Percentiles rank a stretch among this genome's conserved stretches.
Evolutionary conservation across 2,888 invertebrate species (phyloP).

Genomic region (Drosophila nr. fundita): DNA sequence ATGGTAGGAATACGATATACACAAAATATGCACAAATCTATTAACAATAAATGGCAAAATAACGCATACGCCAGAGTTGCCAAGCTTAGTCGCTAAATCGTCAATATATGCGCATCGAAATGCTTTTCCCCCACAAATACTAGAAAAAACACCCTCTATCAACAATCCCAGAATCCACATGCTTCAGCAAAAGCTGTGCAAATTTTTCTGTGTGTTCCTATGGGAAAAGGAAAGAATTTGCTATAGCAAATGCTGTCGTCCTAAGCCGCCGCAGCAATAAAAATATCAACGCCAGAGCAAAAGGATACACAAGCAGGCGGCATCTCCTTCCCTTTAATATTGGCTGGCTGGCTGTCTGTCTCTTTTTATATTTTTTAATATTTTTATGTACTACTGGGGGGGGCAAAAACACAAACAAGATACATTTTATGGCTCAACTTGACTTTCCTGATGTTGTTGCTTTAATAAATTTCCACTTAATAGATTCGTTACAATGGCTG

Average conservation of each 20-base stretch:
- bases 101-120: slow-evolving; percentile 44
- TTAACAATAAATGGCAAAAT: slow-evolving; percentile 52
- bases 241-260: slow-evolving; percentile 42
- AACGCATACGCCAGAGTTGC: slow-evolving; percentile 55
- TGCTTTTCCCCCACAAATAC: not conserved
- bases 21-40: slow-evolving; percentile 39
- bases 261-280: slow-evolving; percentile 69
- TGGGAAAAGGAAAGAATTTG: slow-evolving; percentile 32
- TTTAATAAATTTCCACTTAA: slow-evolving; percentile 81
- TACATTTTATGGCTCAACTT: slow-evolving; percentile 73
- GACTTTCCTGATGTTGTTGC: slow-evolving; percentile 47
- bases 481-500: slow-evolving; percentile 77
- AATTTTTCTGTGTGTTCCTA: slow-evolving; percentile 36
- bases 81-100: slow-evolving; percentile 33
- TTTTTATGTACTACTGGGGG: slow-evolving; percentile 64
- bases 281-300: slow-evolving; percentile 71
- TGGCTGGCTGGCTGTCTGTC: slow-evolving; percentile 56
- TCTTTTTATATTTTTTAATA: slow-evolving; percentile 62
- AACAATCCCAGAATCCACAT: slow-evolving; percentile 24
- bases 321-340: slow-evolving; percentile 38
- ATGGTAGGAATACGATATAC: slow-evolving; percentile 11
- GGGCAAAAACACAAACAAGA: slow-evolving; percentile 41
- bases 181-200: slow-evolving; percentile 42
- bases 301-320: slow-evolving; percentile 24
- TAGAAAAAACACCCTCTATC: slow-evolving; percentile 3